Conservation (phyloP, 2,797 vertebrate species). For the Arnoldichthys spilopterus region DNA sequence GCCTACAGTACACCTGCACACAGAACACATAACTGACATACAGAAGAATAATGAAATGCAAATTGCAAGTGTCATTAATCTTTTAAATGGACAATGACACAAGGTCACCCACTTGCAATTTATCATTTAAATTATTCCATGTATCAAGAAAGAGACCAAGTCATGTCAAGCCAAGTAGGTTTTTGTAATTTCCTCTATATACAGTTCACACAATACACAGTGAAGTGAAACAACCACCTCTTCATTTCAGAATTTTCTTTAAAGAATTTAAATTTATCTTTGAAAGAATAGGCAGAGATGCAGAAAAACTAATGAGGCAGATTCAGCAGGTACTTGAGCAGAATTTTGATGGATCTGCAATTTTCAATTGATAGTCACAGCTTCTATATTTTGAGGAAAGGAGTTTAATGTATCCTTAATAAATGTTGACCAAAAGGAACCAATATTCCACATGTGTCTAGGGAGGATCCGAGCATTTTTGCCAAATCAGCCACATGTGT, state of each 20-base stretch:
- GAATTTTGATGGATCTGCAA: background rate
- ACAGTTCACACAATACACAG: too few relatives aligned
- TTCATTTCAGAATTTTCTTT: background rate
- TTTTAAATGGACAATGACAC: background rate
- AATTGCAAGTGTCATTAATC: constrained; percentile 4
- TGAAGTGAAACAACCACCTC: too few relatives aligned
- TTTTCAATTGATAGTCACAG: background rate
- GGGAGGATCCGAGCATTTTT: too few relatives aligned
- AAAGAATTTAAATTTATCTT: background rate
- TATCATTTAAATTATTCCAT: constrained; percentile 3
- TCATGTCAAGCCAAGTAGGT: too few relatives aligned
- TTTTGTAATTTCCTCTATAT: too few relatives aligned
- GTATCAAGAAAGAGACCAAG: background rate
- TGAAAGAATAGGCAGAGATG: background rate
- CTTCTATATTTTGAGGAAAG: too few relatives aligned
- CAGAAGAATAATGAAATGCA: background rate
- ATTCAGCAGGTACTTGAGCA: background rate
- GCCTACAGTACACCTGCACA: background rate
- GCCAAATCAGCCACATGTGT: too few relatives aligned
- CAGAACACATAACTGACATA: background rate
- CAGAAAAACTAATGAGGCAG: background rate
- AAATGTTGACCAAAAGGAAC: too few relatives aligned
- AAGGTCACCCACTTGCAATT: constrained; percentile 1
- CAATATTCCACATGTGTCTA: too few relatives aligned
- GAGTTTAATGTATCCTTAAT: too few relatives aligned